Evolutionary conservation across 2,113 vertebrate genomes (phyloP).

Genomic region (Rissa tridactyla): DNA sequence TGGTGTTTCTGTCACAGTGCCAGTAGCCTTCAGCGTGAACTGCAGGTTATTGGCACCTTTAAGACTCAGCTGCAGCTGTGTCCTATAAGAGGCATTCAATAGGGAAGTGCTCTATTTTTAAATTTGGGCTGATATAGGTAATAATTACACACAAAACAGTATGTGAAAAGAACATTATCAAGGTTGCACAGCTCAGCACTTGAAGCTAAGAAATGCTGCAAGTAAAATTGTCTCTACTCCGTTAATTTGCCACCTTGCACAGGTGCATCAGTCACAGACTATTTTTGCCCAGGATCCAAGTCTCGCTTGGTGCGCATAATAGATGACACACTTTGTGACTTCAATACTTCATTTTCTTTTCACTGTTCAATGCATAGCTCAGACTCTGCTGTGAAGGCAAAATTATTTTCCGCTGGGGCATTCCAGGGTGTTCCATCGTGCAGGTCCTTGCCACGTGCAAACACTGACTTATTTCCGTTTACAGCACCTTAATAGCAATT

Average conservation of each 20-base stretch:
- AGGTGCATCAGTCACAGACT: constrained; percentile 49
- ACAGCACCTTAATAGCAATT: neutral
- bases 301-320: neutral
- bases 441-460: neutral
- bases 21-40: neutral
- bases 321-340: constrained; percentile 21
- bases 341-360: constrained; percentile 33
- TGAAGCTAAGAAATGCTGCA: constrained; percentile 26
- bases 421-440: neutral
- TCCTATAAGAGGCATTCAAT: neutral
- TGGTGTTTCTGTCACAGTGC: neutral
- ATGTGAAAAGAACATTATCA: constrained; percentile 54
- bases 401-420: neutral
- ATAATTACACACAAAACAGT: constrained; percentile 51
- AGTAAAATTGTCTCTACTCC: constrained; percentile 36
- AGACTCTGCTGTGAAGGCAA: constrained; percentile 1
- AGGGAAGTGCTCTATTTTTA: constrained; percentile 27
- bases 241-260: constrained; percentile 49
- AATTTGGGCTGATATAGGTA: constrained; percentile 49
- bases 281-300: constrained; percentile 8
- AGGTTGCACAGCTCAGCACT: constrained; percentile 62
- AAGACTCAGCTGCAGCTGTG: neutral
- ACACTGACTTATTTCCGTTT: neutral
- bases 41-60: constrained; percentile 2
- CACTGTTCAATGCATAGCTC: neutral